Evolutionary conservation across 2,888 invertebrate genomes (phyloP).

Genomic region (Sphinx pinastri): DNA sequence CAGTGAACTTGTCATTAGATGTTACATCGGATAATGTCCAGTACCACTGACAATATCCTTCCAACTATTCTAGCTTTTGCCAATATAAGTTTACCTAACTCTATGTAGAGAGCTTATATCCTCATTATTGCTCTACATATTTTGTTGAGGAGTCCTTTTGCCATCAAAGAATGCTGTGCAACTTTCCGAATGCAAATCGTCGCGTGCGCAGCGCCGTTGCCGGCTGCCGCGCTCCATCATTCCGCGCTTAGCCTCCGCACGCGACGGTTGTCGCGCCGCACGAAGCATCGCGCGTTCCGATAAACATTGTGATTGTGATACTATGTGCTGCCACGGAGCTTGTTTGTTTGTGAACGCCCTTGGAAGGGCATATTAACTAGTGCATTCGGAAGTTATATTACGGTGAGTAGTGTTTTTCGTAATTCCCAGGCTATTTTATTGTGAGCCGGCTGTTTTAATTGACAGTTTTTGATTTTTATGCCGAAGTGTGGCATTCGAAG

Average conservation of each 20-base stretch:
- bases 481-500: background rate
- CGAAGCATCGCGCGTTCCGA: conserved; percentile 64
- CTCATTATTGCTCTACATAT: too few species aligned
- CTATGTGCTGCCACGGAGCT: conserved; percentile 61
- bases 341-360: conserved; percentile 72
- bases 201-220: conserved; percentile 18
- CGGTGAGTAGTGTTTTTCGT: conserved; percentile 49
- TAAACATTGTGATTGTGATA: conserved; percentile 59
- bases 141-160: too few species aligned
- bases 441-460: background rate
- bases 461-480: background rate
- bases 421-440: background rate
- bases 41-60: too few species aligned
- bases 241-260: conserved; percentile 78
- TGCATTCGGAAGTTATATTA: conserved; percentile 24
- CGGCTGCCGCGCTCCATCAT: conserved; percentile 41
- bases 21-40: too few species aligned
- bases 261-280: conserved; percentile 76
- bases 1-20: too few species aligned
- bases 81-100: too few species aligned
- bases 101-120: too few species aligned
- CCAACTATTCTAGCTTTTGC: too few species aligned
- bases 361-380: conserved; percentile 56
- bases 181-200: conserved; percentile 11
- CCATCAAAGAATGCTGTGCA: too few species aligned